These are phyloP conservation scores for Sternotherus odoratus DNA, from an alignment of 2,797 vertebrate species.

Conservation along the genomic window DNA sequence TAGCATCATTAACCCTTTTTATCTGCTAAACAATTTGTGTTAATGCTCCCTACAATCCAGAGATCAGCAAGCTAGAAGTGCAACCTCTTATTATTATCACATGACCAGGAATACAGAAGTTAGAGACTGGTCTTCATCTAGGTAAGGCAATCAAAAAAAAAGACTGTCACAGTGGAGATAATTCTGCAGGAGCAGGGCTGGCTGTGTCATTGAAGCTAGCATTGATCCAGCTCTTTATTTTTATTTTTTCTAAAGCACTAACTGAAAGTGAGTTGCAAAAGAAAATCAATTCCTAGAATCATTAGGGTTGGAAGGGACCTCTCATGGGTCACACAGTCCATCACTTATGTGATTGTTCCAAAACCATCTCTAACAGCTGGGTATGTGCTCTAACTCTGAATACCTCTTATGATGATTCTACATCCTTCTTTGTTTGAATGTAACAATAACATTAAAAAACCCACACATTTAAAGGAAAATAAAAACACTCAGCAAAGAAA, in stretches of 20 bases:
- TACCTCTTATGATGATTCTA: slow-evolving; percentile 47
- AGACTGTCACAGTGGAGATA: slow-evolving; percentile 37
- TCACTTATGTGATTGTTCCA: slow-evolving; percentile 72
- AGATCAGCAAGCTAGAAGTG: background rate
- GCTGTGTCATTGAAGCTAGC: slow-evolving; percentile 67
- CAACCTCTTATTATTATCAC: slow-evolving; percentile 40
- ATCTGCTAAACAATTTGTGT: slow-evolving; percentile 16
- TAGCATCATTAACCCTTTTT: background rate
- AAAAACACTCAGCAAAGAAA: slow-evolving; percentile 33
- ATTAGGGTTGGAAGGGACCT: slow-evolving; percentile 71
- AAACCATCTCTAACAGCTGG: slow-evolving; percentile 70
- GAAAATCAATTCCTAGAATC: slow-evolving; percentile 71
- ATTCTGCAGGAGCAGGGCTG: slow-evolving; percentile 55
- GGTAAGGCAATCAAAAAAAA: slow-evolving; percentile 60
- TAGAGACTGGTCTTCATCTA: slow-evolving; percentile 28
- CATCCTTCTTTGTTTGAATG: slow-evolving; percentile 51
- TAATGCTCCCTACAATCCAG: background rate
- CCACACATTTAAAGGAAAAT: slow-evolving; percentile 58
- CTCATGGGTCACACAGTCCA: slow-evolving; percentile 63
- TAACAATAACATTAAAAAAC: slow-evolving; percentile 53
- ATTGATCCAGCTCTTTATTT: slow-evolving; percentile 66
- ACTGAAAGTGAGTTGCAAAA: slow-evolving; percentile 75
- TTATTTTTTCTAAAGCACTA: slow-evolving; percentile 61
- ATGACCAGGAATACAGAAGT: slow-evolving; percentile 12
- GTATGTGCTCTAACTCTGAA: slow-evolving; percentile 11